Conservation (phyloP, 2,113 vertebrate species). For the Phylloscopus trochiloides region DNA sequence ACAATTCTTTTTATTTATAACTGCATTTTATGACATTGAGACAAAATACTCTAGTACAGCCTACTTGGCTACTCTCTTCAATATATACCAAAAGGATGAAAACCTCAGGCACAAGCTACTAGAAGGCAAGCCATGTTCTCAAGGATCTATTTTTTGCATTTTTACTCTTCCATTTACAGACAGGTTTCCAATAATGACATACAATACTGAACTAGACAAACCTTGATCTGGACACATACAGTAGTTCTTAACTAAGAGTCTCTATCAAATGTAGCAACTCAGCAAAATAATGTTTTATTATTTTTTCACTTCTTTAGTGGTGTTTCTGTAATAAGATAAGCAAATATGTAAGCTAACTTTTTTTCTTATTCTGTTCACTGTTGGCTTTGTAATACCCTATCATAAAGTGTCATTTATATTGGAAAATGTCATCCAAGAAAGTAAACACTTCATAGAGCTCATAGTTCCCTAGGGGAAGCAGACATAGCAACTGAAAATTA, state of each 20-base stretch:
- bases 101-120: background rate
- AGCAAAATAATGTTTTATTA: background rate
- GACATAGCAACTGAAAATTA: background rate
- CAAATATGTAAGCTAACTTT: background rate
- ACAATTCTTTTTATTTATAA: background rate
- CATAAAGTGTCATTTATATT: background rate
- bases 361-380: background rate
- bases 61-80: background rate
- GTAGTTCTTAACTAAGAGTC: background rate
- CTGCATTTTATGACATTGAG: background rate
- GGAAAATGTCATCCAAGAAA: conserved; percentile 3
- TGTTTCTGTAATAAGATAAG: background rate
- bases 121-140: background rate
- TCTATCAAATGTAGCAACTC: background rate
- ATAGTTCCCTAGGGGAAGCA: background rate
- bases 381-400: background rate
- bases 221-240: background rate
- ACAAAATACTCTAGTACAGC: background rate
- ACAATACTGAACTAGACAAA: background rate
- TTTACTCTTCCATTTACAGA: background rate
- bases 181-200: background rate
- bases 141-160: background rate
- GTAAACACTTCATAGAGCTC: background rate
- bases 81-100: background rate
- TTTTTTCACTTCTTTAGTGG: background rate